phyloP scores from a whole-genome alignment of 2,888 invertebrate genomes.

The Aspidiotus rigidus region DNA sequence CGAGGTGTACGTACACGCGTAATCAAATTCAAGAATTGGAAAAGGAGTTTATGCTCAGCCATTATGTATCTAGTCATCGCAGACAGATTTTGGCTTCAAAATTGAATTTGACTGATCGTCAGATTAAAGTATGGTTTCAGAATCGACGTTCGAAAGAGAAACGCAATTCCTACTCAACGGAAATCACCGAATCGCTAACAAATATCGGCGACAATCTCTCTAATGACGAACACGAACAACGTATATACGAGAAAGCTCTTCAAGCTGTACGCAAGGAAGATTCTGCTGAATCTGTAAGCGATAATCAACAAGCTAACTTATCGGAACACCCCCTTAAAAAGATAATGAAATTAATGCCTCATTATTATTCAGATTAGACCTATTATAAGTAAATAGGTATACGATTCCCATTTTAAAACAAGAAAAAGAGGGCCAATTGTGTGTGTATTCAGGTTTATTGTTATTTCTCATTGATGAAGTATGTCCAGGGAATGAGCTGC shows the following conservation, averaged over 20 bases:
- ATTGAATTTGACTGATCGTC: conserved; percentile 31
- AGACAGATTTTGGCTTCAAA: conserved; percentile 25
- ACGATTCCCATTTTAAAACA: too few species aligned
- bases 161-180: conserved; percentile 35
- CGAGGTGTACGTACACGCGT: conserved; percentile 27
- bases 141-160: conserved; percentile 40
- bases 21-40: conserved; percentile 32
- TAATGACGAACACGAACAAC: conserved; percentile 33
- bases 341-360: conserved; percentile 30
- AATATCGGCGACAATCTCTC: conserved; percentile 24
- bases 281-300: conserved; percentile 8
- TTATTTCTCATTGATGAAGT: too few species aligned
- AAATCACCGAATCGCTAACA: conserved; percentile 21
- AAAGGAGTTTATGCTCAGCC: conserved; percentile 31
- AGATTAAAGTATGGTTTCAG: conserved; percentile 40
- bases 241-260: conserved; percentile 29
- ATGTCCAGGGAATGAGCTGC: too few species aligned
- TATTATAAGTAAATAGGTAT: too few species aligned
- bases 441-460: too few species aligned
- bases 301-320: conserved; percentile 7
- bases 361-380: conserved; percentile 29
- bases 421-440: too few species aligned
- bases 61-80: conserved; percentile 32
- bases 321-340: conserved; percentile 27
- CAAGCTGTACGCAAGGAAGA: conserved; percentile 26